Base-by-base conservation (phyloP, 2,113 vertebrate species). In the Bombycilla garrulus region DNA sequence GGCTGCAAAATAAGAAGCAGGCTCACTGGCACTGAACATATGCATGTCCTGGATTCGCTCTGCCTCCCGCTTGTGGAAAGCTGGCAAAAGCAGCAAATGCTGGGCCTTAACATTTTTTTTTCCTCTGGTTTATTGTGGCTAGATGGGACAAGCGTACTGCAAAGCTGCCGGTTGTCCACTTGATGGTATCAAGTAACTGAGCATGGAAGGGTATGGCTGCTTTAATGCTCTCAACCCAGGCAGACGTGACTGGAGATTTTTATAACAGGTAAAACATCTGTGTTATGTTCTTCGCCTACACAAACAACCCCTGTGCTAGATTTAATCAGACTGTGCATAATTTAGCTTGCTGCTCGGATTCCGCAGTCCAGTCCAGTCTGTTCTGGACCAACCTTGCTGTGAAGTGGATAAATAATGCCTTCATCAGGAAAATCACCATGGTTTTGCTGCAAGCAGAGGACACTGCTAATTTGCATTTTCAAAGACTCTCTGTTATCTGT, bases 101-200 rank as follows among this genome's bases (percentile, higher is more conserved):
- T 54, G 60, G 76, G 26, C 44, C 51, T 73, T 58, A 61, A 45
- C 17, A 12, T 9, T 42, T 16, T 77, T 77, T 38, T 85, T 78
- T 36, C 7, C 33, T 86, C 62, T 44, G 10, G 29, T 84, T 92
- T 50, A 66, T 78, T 64, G 70, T 77, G 47, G 81, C 90, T 86
- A 76, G 73, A 47, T 29, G 72, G 47, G 57, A 60, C 66, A 50
- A 78, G n/a, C 0, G 0, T 38, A 86, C 53, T 95, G 95, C 90
- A 96, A 83, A 94, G 85, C 92, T 94, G 81, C 88, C 0, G 16
- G 22, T 80, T 88, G 92, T 96, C 95, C 93, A 85, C 95, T 94
- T 95, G 93, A 94, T 96, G 93, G 93, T 96, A 94, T 94, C 92
- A 90, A 90, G 85, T 73, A 96, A 93, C 93, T 80, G 74, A 96